These are phyloP conservation scores for Pterostichus niger DNA, from an alignment of 2,888 invertebrate genomes.

Conservation along the genomic window DNA sequence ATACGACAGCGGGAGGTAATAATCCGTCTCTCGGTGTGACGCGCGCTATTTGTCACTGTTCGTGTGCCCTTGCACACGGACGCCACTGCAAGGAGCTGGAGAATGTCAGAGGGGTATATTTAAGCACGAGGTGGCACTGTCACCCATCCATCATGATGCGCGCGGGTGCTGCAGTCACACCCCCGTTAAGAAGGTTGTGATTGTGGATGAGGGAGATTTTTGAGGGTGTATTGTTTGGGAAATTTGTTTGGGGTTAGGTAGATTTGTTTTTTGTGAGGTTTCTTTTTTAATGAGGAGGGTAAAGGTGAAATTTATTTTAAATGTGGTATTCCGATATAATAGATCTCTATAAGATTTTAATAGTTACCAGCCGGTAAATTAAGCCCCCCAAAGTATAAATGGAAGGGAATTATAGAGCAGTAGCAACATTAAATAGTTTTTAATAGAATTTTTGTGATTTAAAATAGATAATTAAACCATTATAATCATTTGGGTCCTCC, in stretches of 20 bases:
- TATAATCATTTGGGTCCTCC: no score
- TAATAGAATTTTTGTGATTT: no score
- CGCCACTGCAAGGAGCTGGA: not conserved
- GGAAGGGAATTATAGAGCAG: no score
- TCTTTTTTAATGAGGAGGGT: not conserved
- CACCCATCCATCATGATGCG: slow-evolving; percentile 3
- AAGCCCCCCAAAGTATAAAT: no score
- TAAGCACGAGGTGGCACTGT: not conserved
- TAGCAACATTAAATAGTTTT: no score
- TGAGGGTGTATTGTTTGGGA: not conserved
- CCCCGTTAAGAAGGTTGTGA: slow-evolving; percentile 5
- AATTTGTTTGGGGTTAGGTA: slow-evolving; percentile 4
- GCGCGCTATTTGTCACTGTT: slow-evolving; percentile 61
- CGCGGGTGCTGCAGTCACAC: not conserved
- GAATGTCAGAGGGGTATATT: not conserved
- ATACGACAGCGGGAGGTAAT: slow-evolving; percentile 62
- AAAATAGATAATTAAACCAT: no score
- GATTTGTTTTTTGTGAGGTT: not conserved
- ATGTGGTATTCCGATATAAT: no score
- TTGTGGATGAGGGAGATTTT: not conserved
- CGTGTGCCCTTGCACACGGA: slow-evolving; percentile 11
- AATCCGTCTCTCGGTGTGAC: slow-evolving; percentile 62
- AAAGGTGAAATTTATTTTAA: not conserved
- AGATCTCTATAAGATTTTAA: no score
- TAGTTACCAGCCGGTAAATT: no score